Base-by-base conservation (phyloP, 2,797 vertebrate genomes). In the Leuciscus waleckii region DNA sequence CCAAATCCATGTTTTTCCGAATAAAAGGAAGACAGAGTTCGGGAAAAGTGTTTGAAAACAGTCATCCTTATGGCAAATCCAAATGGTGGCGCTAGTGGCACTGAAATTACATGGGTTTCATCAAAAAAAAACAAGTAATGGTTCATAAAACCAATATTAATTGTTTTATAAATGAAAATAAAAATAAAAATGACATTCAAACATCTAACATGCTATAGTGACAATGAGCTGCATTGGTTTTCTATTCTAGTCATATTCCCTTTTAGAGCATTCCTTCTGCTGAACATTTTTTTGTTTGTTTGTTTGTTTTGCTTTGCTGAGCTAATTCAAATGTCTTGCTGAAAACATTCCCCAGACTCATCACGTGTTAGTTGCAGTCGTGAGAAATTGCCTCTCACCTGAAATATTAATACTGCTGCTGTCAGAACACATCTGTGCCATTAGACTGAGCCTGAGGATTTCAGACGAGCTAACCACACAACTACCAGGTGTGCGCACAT, bases 401-500 rank as follows among this genome's bases (percentile, higher is more conserved):
- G 90, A 93, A 94, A 94, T 92, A 94, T 94, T 93, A 89, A 94
- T 93, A 88, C 86, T 86, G 93, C 89, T 87, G 91, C 89, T 92
- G 92, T 95, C 93, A 92, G 91, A 92, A 88, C 86, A 89, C 49
- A 92, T 95, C 90, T 88, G 81, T 92, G 89, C 87, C 80, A 91
- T 89, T 76, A 90, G 88, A 90, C 83, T 90, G 89, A 91, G 89
- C 89, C 89, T 85, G 90, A 89, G 89, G 68, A 80, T 68, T 84
- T 75, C 70, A 70, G 29, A 81, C 43, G 19, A 73, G 43, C 16
- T 37, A 37, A 54, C 43, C 19, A 67, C 56, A 37, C 43, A 65
- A 77, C 41, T 56, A 80, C 26, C 78, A 39, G 46, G 0, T 19
- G 51, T 13, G 16, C 5, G 16, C 77, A 73, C 56, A 85, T 37